Base-by-base conservation (phyloP, 2,797 vertebrate genomes). In the Schizopygopsis malacanthus region DNA sequence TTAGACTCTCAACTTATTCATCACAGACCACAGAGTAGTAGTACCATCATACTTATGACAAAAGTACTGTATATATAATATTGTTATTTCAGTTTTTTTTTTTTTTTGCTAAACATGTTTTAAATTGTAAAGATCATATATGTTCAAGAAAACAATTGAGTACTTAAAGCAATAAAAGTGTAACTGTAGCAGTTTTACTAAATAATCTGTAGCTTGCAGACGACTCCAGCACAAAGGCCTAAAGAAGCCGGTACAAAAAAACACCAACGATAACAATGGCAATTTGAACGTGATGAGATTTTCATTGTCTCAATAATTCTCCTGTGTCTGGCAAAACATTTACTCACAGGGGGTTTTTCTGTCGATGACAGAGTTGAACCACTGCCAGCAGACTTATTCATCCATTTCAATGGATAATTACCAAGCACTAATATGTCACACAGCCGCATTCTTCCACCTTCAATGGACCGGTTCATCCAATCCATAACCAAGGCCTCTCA, bases 361-460 rank as follows among this genome's bases (percentile, higher is more conserved):
- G 92, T 91, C 91, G 91, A 65, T 92, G 89, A 90, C 76, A 75
- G 90, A 89, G 89, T 81, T 90, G 89, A 91, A 82, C 52, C 47
- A 22, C 22, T 72, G 92, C 93, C 92, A 93, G 89, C 63, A 75
- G 81, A 85, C 86, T 83, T 83, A 92, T 88, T 90, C 83, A 87
- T 75, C 87, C 88, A 89, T 92, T 89, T 85, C 86, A 52, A 52
- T 61, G 84, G 77, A 86, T 85, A 90, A 85, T 91, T 91, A 92
- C 82, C 88, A 90, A 90, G 89, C 88, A 85, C 90, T 92, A 92
- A 92, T 89, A 88, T 71, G 89, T 89, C 89, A 85, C 73, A 86
- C 73, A 76, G 6, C 54, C 52, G 54, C 82, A 89, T 92, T 93
- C 86, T 92, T 88, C 71, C 65, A 45, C 79, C 90, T 91, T 89